Conservation (phyloP, 2,113 vertebrate species). For the Gymnarchus niloticus region DNA sequence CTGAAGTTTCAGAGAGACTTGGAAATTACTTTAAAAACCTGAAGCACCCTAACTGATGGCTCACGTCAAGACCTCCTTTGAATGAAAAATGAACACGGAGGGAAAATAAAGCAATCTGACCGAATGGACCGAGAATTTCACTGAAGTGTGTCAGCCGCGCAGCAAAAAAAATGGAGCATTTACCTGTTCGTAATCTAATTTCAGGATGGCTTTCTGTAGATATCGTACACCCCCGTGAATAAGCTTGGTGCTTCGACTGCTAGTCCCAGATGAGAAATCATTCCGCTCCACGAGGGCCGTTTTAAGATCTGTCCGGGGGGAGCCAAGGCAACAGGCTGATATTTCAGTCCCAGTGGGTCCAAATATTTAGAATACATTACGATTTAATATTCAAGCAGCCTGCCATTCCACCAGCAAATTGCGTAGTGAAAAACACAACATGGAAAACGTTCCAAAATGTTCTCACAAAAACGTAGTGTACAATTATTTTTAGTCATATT, state of each 20-base stretch:
- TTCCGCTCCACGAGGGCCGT: conserved; percentile 85
- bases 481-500: not conserved
- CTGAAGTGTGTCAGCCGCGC: conserved; percentile 70
- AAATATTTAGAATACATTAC: conserved; percentile 64
- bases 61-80: conserved; percentile 61
- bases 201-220: conserved; percentile 97
- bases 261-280: conserved; percentile 93
- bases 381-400: conserved; percentile 59
- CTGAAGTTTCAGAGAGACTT: conserved; percentile 49
- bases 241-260: conserved; percentile 89
- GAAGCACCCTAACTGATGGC: conserved; percentile 59
- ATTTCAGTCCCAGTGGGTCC: conserved; percentile 67
- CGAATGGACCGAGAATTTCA: conserved; percentile 72
- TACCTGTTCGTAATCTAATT: conserved; percentile 97
- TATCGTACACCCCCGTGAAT: conserved; percentile 95
- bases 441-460: conserved; percentile 65
- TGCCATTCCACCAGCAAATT: conserved; percentile 57
- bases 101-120: conserved; percentile 77
- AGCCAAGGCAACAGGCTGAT: conserved; percentile 66
- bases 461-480: conserved; percentile 32
- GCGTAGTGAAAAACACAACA: conserved; percentile 59
- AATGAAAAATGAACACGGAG: conserved; percentile 70
- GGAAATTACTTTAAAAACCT: conserved; percentile 54
- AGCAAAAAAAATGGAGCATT: conserved; percentile 75
- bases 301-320: conserved; percentile 75